Percentiles rank a stretch among this genome's conserved stretches.
Evolutionary conservation across 53 echinoderm and acorn worm species (phyloP).

Genomic region (Hippasteria phrygiana): DNA sequence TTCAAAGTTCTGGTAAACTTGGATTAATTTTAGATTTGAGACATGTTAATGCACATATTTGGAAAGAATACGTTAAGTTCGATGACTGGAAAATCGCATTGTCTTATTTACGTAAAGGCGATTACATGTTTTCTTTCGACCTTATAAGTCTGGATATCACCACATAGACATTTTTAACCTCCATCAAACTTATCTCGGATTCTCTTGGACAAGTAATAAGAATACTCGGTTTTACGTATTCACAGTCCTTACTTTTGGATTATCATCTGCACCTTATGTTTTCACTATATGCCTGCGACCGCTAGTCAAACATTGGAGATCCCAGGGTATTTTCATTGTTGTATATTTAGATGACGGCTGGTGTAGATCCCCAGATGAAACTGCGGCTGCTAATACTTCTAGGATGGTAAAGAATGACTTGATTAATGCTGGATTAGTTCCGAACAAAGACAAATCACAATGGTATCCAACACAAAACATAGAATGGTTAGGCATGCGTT

Average conservation of each 20-base stretch:
- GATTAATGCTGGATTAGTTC: slow-evolving; percentile 25
- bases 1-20: slow-evolving; percentile 55
- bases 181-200: slow-evolving; percentile 52
- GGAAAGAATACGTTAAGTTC: slow-evolving; percentile 58
- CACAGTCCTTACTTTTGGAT: slow-evolving; percentile 4
- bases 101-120: slow-evolving; percentile 48
- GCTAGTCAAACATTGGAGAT: slow-evolving; percentile 28
- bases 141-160: slow-evolving; percentile 66
- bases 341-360: slow-evolving; percentile 65
- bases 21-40: slow-evolving; percentile 64
- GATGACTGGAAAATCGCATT: slow-evolving; percentile 38
- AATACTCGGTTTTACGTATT: neutral
- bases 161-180: slow-evolving; percentile 67
- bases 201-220: slow-evolving; percentile 49
- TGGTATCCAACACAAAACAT: slow-evolving; percentile 20
- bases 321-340: slow-evolving; percentile 19
- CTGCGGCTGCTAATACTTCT: neutral
- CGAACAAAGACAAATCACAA: slow-evolving; percentile 19
- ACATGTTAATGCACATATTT: slow-evolving; percentile 49
- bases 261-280: slow-evolving; percentile 52
- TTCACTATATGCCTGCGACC: slow-evolving; percentile 57
- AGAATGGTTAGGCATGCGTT: slow-evolving; percentile 30
- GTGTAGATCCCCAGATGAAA: neutral
- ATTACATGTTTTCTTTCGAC: slow-evolving; percentile 67
- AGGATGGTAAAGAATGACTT: slow-evolving; percentile 3